A percentile compares a stretch with the other conserved stretches of the same genome.
Conservation (phyloP, 2,113 vertebrate genomes). For the Bujurquina vittata region DNA sequence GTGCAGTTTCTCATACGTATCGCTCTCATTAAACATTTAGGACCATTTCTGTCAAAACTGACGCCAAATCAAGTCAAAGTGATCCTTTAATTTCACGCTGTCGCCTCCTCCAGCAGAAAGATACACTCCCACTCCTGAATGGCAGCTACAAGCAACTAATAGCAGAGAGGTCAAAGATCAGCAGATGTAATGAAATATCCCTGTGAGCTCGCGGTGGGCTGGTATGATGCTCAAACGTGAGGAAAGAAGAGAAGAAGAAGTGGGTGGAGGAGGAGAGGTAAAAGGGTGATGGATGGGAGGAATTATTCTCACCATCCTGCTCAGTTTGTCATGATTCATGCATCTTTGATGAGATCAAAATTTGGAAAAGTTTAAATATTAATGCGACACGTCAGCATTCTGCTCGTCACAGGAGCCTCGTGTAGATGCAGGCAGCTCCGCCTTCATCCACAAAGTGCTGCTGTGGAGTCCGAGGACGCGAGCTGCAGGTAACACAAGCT, state of each 20-base stretch:
- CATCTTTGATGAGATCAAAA: not conserved
- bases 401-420: not conserved
- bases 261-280: not conserved
- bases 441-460: not conserved
- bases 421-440: not conserved
- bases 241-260: slow-evolving; percentile 9
- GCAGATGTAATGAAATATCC: slow-evolving; percentile 42
- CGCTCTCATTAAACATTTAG: slow-evolving; percentile 8
- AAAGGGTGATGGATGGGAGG: slow-evolving; percentile 7
- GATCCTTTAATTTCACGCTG: slow-evolving; percentile 11
- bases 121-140: not conserved
- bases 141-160: slow-evolving; percentile 17
- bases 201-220: slow-evolving; percentile 40
- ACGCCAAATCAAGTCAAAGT: not conserved
- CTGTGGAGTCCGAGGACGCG: not conserved
- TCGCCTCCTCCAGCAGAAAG: not conserved
- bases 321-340: not conserved
- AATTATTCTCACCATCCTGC: not conserved
- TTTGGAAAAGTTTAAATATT: slow-evolving; percentile 16
- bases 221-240: not conserved
- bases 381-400: not conserved
- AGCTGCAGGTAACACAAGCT: not conserved
- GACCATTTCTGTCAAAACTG: slow-evolving; percentile 1
- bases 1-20: not conserved
- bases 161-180: slow-evolving; percentile 29